Conservation (phyloP, 2,113 vertebrate genomes). For the Percopsis transmontana region DNA sequence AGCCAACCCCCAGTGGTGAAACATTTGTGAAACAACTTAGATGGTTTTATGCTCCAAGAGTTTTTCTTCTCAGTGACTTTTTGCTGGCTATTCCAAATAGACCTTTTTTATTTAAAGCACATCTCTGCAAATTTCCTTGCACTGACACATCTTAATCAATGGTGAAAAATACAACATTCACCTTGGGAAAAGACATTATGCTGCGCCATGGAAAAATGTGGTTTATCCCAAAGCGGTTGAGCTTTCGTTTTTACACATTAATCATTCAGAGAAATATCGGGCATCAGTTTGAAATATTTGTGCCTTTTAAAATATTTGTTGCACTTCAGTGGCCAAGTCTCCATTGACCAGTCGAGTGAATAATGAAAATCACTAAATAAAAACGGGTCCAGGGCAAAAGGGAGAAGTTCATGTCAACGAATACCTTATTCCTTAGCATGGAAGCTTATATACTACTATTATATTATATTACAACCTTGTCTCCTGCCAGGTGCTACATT, state of each 20-base stretch:
- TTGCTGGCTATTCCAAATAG: not conserved
- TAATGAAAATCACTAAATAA: not conserved
- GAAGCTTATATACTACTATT: slow-evolving; percentile 4
- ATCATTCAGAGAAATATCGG: not conserved
- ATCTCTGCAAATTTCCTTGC: not conserved
- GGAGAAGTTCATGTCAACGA: not conserved
- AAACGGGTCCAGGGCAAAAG: not conserved
- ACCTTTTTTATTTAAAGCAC: slow-evolving; percentile 1
- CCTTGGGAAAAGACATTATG: slow-evolving; percentile 4
- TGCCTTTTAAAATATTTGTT: slow-evolving; percentile 41
- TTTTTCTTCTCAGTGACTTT: not conserved
- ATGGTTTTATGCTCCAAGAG: slow-evolving; percentile 5
- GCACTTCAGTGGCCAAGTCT: slow-evolving; percentile 7
- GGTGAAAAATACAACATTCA: slow-evolving; percentile 2
- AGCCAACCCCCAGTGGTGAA: slow-evolving; percentile 46
- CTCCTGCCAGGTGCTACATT: no score
- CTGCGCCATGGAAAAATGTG: slow-evolving; percentile 5
- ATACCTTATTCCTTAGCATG: not conserved
- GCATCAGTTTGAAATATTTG: slow-evolving; percentile 33
- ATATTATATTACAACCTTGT: no score
- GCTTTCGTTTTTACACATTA: slow-evolving; percentile 32
- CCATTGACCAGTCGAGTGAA: slow-evolving; percentile 1
- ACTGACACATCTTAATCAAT: slow-evolving; percentile 18
- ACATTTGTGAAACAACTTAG: slow-evolving; percentile 27
- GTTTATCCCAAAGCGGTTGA: slow-evolving; percentile 23